Percentiles rank a stretch among this genome's conserved stretches.
These are phyloP conservation scores for Camponotus fellah DNA, from an alignment of 2,888 invertebrate genomes.

Conservation along the genomic window DNA sequence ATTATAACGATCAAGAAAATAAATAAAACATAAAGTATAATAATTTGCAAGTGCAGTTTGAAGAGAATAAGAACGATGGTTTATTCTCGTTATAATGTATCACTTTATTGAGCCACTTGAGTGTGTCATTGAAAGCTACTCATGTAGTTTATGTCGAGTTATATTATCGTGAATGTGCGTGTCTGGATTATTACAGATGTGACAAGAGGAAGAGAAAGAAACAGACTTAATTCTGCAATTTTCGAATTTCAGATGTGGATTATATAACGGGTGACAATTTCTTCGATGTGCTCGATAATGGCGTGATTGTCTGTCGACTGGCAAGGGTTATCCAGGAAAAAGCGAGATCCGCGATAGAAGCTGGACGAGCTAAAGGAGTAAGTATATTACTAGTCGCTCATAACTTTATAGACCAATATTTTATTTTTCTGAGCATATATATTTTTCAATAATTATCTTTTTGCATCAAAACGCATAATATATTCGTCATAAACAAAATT, in stretches of 20 bases:
- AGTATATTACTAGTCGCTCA: conserved; percentile 71
- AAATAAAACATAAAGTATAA: background rate
- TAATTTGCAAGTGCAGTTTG: conserved; percentile 6
- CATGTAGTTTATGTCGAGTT: conserved; percentile 7
- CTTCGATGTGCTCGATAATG: conserved; percentile 93
- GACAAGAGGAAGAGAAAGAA: background rate
- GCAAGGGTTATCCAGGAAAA: conserved; percentile 93
- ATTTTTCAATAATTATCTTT: background rate
- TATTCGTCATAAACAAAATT: background rate
- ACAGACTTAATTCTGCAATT: conserved; percentile 2
- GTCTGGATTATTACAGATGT: background rate
- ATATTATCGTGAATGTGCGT: background rate
- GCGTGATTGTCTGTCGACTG: conserved; percentile 93
- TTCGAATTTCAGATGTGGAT: conserved; percentile 88
- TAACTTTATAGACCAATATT: no score
- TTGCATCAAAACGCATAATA: background rate
- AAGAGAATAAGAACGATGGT: conserved; percentile 17
- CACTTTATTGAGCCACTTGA: conserved; percentile 43
- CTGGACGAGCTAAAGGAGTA: conserved; percentile 89
- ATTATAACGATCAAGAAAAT: conserved; percentile 6
- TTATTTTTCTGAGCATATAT: no score
- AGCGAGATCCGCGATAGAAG: conserved; percentile 90
- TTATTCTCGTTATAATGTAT: conserved; percentile 33
- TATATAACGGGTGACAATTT: conserved; percentile 93
- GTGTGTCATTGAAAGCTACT: conserved; percentile 29